Conservation (phyloP, 2,113 vertebrate species). For the Oriolus oriolus region DNA sequence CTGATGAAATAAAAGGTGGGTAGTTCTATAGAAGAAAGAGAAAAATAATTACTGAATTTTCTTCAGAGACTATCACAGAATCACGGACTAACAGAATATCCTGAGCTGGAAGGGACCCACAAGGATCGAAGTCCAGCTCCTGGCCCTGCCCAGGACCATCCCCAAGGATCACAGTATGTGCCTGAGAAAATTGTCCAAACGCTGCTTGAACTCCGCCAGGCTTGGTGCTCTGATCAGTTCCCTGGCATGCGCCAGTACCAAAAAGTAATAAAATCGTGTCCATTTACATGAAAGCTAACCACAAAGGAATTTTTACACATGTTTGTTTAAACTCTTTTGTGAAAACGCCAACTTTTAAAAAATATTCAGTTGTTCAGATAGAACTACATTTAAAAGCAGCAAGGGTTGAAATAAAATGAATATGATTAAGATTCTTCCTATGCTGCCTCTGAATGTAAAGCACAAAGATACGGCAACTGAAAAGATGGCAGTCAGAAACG, state of each 20-base stretch:
- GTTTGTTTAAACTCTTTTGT: not conserved
- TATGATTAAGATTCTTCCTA: too few relatives aligned
- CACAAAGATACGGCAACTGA: fast-evolving
- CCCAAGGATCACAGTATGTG: not conserved
- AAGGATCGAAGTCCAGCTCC: not conserved
- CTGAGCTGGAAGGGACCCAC: not conserved
- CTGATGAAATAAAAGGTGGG: slow-evolving; percentile 89
- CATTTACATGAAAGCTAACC: not conserved
- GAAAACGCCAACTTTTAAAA: not conserved
- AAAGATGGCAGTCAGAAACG: not conserved
- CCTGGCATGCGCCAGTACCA: not conserved
- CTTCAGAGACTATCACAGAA: not conserved
- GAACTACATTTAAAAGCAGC: not conserved
- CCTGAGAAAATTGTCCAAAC: not conserved
- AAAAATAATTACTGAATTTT: not conserved
- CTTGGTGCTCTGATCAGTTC: not conserved
- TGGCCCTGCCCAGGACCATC: not conserved
- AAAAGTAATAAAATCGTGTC: not conserved
- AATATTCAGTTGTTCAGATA: not conserved
- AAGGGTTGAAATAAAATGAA: not conserved
- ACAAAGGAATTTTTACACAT: not conserved
- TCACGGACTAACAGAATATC: not conserved
- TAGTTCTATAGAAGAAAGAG: slow-evolving; percentile 74
- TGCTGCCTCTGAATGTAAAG: not conserved
- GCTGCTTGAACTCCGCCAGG: not conserved